phyloP scores from a whole-genome alignment of 2,797 vertebrate species.

The Rhodeus uyekii region DNA sequence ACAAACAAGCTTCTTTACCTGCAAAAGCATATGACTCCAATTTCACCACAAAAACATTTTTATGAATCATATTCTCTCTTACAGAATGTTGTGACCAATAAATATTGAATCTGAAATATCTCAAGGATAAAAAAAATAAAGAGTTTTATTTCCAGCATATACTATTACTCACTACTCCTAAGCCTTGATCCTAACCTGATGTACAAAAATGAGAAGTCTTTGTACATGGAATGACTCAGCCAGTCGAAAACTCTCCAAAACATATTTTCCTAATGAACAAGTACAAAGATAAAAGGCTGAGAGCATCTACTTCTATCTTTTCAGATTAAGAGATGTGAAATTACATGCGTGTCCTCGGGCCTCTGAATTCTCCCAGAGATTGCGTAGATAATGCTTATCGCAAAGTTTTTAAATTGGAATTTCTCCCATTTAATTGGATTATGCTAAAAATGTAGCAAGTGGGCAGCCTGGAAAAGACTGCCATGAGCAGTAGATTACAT shows the following conservation, averaged over 20 bases:
- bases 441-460: slow-evolving; percentile 20
- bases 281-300: slow-evolving; percentile 31
- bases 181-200: not conserved
- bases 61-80: not conserved
- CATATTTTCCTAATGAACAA: slow-evolving; percentile 11
- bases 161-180: too few relatives aligned
- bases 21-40: not conserved
- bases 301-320: slow-evolving; percentile 11
- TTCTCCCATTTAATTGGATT: slow-evolving; percentile 34
- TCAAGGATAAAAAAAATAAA: not conserved
- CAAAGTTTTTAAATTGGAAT: slow-evolving; percentile 29
- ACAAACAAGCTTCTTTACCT: not conserved
- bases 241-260: not conserved
- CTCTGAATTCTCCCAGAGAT: slow-evolving; percentile 23
- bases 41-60: not conserved
- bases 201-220: not conserved
- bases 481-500: not conserved
- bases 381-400: slow-evolving; percentile 28
- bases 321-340: slow-evolving; percentile 27
- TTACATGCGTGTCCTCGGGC: slow-evolving; percentile 25
- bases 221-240: slow-evolving; percentile 13
- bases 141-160: not conserved
- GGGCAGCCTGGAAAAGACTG: slow-evolving; percentile 1
- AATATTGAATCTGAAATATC: not conserved
- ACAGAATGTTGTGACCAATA: not conserved